These are phyloP conservation scores for Strix aluco DNA, from an alignment of 2,113 vertebrate species.

Conservation along the genomic window DNA sequence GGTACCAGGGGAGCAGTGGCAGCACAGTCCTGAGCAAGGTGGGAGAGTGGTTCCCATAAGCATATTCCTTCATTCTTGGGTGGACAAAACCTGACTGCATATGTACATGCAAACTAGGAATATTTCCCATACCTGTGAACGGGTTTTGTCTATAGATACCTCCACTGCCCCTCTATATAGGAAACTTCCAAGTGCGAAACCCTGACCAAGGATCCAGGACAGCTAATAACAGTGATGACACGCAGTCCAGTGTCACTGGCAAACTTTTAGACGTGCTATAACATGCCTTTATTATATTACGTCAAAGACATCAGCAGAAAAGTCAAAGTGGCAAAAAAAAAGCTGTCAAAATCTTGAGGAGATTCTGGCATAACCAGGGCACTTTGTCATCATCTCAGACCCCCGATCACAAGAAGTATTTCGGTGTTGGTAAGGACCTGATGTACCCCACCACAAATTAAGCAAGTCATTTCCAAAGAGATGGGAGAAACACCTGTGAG, in stretches of 20 bases:
- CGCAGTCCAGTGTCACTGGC: rapidly evolving
- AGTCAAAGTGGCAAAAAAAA: neutral
- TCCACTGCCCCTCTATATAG: rapidly evolving
- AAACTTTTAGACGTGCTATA: neutral
- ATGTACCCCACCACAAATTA: neutral
- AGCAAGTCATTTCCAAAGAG: neutral
- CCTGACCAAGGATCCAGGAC: neutral
- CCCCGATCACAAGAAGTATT: rapidly evolving
- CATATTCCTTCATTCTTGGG: neutral
- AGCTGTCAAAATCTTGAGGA: neutral
- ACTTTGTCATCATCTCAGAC: neutral
- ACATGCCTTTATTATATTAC: neutral
- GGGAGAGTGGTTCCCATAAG: neutral
- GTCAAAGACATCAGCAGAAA: neutral
- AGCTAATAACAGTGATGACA: neutral
- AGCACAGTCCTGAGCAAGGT: neutral
- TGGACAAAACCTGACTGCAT: neutral
- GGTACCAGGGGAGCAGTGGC: too few species aligned
- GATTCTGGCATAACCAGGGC: neutral
- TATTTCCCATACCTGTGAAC: neutral
- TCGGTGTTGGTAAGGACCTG: neutral
- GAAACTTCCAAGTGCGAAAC: neutral
- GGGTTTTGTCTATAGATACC: neutral
- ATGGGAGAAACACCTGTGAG: neutral
- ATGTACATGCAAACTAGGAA: neutral